Percentiles rank a stretch among this genome's conserved stretches.
Conservation (phyloP, 2,888 invertebrate genomes). For the Amphimallon solstitiale region DNA sequence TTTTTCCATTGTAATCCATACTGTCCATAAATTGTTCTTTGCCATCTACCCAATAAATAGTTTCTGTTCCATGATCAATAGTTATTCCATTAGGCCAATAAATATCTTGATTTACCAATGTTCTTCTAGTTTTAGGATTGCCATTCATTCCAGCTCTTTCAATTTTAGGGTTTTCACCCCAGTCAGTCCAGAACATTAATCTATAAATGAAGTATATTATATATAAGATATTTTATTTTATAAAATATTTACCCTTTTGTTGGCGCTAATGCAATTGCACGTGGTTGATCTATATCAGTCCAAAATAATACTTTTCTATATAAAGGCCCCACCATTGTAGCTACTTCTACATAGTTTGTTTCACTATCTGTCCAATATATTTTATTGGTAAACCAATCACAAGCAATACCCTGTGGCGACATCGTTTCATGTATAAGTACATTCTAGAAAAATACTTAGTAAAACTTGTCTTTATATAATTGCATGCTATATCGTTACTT, state of each 20-base stretch:
- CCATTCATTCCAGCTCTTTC: slow-evolving; percentile 93
- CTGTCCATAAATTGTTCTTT: slow-evolving; percentile 82
- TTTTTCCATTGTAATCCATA: slow-evolving; percentile 87
- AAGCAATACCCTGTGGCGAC: slow-evolving; percentile 89
- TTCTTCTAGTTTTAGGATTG: slow-evolving; percentile 77
- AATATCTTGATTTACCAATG: slow-evolving; percentile 84
- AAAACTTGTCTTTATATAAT: slow-evolving; percentile 87
- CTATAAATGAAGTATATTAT: no score
- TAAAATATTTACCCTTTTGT: slow-evolving; percentile 72
- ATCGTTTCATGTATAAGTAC: slow-evolving; percentile 74
- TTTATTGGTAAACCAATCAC: slow-evolving; percentile 92
- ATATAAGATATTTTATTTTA: no score
- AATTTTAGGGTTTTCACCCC: slow-evolving; percentile 93
- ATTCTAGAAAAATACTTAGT: slow-evolving; percentile 75
- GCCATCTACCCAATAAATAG: slow-evolving; percentile 95
- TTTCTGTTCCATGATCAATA: slow-evolving; percentile 79
- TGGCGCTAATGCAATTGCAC: slow-evolving; percentile 86
- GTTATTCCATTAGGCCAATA: slow-evolving; percentile 96
- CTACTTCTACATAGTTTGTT: slow-evolving; percentile 88
- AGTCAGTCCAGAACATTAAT: slow-evolving; percentile 92
- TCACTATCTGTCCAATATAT: slow-evolving; percentile 94
- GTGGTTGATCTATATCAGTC: slow-evolving; percentile 88
- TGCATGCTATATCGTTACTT: slow-evolving; percentile 69
- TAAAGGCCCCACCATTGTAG: slow-evolving; percentile 75
- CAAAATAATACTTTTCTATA: slow-evolving; percentile 88